Evolutionary conservation across 1,140 invertebrate species (phyloP).

Genomic region (Drosophila persimilis): DNA sequence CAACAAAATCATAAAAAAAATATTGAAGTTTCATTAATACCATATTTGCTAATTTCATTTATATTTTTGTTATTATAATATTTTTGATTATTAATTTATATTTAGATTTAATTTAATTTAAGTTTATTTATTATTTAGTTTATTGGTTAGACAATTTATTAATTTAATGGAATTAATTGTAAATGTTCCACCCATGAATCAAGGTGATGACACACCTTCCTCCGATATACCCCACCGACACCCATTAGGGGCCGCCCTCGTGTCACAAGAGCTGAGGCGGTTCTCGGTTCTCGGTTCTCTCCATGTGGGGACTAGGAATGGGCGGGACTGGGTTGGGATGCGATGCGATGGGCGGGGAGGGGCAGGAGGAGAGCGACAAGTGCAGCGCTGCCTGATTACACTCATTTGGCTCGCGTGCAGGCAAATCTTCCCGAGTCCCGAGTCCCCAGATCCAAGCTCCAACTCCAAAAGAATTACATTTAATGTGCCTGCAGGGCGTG

Average conservation of each 20-base stretch:
- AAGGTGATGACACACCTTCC: neutral
- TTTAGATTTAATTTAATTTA: no score
- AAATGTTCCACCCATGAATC: no score
- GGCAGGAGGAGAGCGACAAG: conserved; percentile 25
- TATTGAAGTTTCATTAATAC: no score
- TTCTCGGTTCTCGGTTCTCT: conserved; percentile 37
- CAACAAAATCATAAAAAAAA: no score
- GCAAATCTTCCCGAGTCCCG: conserved; percentile 26
- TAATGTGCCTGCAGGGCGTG: conserved; percentile 40
- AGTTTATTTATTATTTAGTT: no score
- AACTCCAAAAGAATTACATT: conserved; percentile 55
- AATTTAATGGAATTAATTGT: no score
- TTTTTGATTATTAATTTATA: no score
- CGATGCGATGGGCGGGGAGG: neutral
- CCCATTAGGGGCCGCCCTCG: conserved; percentile 25
- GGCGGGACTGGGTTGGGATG: neutral
- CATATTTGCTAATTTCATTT: no score
- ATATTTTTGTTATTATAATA: no score
- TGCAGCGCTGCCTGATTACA: conserved; percentile 56
- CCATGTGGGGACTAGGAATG: conserved; percentile 3
- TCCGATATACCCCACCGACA: conserved; percentile 6
- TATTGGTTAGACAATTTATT: no score
- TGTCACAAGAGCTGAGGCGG: conserved; percentile 39
- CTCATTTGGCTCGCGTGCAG: conserved; percentile 52
- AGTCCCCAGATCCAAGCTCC: conserved; percentile 12